Evolutionary conservation across 1,140 invertebrate genomes (phyloP), one percentile per base, ranked within the genome.

Genomic region (Colletes gigas): DNA sequence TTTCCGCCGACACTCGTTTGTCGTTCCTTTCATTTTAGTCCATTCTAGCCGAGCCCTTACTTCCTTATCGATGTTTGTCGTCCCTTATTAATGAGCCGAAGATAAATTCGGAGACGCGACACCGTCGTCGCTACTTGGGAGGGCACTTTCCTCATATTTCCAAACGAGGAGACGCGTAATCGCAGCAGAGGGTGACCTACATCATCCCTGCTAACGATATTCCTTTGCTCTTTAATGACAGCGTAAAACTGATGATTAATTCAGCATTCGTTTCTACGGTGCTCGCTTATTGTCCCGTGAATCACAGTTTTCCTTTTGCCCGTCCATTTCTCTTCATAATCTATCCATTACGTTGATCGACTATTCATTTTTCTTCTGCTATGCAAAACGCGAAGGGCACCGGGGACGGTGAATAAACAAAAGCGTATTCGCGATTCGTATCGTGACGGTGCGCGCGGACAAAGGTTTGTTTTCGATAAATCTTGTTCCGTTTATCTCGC

Each of bases 71-170:
- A 85, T 83, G 82, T 70, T 80, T 83, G 88, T 88, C 88, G 71
- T 81, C 80, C 75, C 74, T 87, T 89, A 90, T 90, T 90, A 90
- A 89, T 88, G 88, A 89, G 75, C 62, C 66, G 55, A 74, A 83
- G 86, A 88, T 88, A 83, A 88, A 88, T 86, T 83, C 82, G 59
- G 73, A 79, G 80, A 89, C 83, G 78, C 85, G 83, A 89, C 81
- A 87, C 76, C 65, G 74, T 69, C 72, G 21, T 66, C 50, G 78
- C 86, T 83, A 72, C 79, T 76, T 82, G 82, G 81, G 80, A 82
- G 82, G 82, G 81, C 85, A 77, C 62, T 78, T 78, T 77, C 81
- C 76, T 88, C 73, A 72, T 83, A 82, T 88, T 85, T 88, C 83
- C 21, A 50, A 74, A 77, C 60, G 63, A 44, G 62, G 57, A 47